These are phyloP conservation scores for Meriones unguiculatus DNA, from an alignment of 2,113 vertebrate genomes.

Conservation along the genomic window DNA sequence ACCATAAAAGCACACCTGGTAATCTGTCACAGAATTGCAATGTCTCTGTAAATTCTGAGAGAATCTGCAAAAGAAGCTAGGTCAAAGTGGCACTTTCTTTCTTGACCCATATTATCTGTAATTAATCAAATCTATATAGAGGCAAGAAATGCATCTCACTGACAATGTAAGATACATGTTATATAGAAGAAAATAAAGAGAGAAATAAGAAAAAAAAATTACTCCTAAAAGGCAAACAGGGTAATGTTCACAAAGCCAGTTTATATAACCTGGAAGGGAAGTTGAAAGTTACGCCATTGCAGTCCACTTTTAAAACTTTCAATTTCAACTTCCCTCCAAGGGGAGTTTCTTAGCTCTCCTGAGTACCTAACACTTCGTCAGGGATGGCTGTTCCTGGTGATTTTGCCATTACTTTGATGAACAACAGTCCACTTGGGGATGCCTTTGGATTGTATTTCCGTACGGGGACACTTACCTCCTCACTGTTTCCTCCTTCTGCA, in stretches of 20 bases:
- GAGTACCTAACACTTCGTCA: neutral
- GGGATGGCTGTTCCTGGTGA: neutral
- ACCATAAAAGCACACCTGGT: slow-evolving; percentile 69
- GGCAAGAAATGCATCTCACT: neutral
- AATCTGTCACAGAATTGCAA: neutral
- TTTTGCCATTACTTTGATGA: neutral
- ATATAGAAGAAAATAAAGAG: neutral
- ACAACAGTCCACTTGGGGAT: neutral
- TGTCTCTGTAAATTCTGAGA: neutral
- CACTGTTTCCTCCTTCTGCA: neutral
- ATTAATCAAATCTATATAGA: neutral
- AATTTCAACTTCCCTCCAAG: neutral
- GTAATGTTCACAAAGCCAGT: neutral
- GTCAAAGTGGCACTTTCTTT: neutral
- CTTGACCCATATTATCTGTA: neutral
- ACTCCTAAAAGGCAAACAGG: neutral
- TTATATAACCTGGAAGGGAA: neutral
- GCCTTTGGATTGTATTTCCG: neutral
- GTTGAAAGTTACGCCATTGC: neutral
- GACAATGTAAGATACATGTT: neutral
- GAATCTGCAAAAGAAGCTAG: neutral
- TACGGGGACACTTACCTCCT: neutral
- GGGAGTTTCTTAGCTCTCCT: neutral
- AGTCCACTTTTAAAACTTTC: neutral
- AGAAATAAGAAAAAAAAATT: too few relatives aligned